These are phyloP conservation scores for Drosophila sp. DNA, from an alignment of 1,140 invertebrate species.

Conservation along the genomic window DNA sequence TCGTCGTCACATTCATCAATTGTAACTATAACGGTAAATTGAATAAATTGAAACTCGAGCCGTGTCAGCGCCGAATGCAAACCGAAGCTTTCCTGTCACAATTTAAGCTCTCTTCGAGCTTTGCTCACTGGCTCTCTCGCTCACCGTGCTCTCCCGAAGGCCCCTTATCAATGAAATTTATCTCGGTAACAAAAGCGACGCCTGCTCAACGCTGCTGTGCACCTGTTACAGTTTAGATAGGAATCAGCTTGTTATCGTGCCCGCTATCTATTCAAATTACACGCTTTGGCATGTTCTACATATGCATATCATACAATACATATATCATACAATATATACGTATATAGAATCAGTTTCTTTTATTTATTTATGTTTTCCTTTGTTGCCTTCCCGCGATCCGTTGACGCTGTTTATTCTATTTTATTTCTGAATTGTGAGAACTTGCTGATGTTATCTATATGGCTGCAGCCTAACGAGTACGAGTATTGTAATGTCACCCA, in stretches of 20 bases:
- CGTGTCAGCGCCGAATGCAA: constrained; percentile 25
- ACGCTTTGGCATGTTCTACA: constrained; percentile 37
- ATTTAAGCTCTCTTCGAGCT: constrained; percentile 72
- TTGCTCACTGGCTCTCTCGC: constrained; percentile 41
- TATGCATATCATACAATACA: constrained; percentile 22
- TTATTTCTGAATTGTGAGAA: constrained; percentile 2
- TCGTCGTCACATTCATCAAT: constrained; percentile 60
- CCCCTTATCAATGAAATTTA: constrained; percentile 79
- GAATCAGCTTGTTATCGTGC: constrained; percentile 77
- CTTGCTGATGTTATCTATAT: constrained; percentile 31
- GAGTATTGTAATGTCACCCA: constrained; percentile 19
- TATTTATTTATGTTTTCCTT: constrained; percentile 36
- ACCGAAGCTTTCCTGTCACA: constrained; percentile 66
- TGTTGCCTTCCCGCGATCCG: constrained; percentile 7
- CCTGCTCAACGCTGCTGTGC: constrained; percentile 68
- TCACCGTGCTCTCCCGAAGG: constrained; percentile 25
- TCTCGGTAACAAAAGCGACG: constrained; percentile 52
- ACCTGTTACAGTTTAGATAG: constrained; percentile 83
- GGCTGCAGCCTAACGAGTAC: background rate
- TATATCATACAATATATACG: background rate
- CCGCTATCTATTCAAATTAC: constrained; percentile 57
- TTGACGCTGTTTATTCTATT: constrained; percentile 9
- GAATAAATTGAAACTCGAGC: constrained; percentile 77
- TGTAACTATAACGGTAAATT: constrained; percentile 80
- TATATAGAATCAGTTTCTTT: constrained; percentile 20